phyloP scores from a whole-genome alignment of 2,888 invertebrate species.

The Lasioglossum calceatum region DNA sequence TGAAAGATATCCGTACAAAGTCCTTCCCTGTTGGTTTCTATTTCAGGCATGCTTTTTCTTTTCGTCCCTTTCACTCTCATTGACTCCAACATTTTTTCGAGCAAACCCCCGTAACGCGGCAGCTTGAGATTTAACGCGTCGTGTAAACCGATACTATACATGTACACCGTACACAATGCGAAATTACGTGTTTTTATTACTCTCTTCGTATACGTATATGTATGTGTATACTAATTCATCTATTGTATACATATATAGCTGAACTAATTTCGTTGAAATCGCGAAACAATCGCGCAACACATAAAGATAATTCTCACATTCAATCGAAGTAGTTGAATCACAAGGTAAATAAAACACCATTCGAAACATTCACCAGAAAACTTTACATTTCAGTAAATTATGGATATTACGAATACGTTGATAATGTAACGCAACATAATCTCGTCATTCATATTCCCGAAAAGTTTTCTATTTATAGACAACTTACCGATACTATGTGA shows the following conservation, averaged over 20 bases:
- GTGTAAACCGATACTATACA: background rate
- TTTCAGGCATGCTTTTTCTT: constrained; percentile 35
- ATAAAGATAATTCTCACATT: background rate
- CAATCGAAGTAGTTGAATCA: background rate
- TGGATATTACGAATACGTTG: background rate
- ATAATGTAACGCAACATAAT: constrained; percentile 10
- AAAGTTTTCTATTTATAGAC: constrained; percentile 69
- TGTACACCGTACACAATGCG: background rate
- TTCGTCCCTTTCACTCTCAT: constrained; percentile 13
- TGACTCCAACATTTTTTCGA: background rate
- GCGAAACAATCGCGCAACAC: background rate
- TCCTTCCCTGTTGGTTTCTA: constrained; percentile 52
- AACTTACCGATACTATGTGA: constrained; percentile 62
- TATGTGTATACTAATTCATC: background rate
- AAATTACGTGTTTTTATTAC: background rate
- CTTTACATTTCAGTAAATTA: background rate
- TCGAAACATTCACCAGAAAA: background rate
- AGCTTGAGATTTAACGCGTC: background rate
- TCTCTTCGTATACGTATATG: background rate
- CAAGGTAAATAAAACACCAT: background rate
- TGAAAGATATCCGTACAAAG: constrained; percentile 42
- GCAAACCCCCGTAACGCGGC: constrained; percentile 4
- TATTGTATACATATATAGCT: background rate
- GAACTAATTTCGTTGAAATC: background rate
- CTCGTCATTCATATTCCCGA: constrained; percentile 1